Evolutionary conservation across 2,797 vertebrate genomes (phyloP), one percentile per base, ranked within the genome.

Genomic region (Aythya fuligula): DNA sequence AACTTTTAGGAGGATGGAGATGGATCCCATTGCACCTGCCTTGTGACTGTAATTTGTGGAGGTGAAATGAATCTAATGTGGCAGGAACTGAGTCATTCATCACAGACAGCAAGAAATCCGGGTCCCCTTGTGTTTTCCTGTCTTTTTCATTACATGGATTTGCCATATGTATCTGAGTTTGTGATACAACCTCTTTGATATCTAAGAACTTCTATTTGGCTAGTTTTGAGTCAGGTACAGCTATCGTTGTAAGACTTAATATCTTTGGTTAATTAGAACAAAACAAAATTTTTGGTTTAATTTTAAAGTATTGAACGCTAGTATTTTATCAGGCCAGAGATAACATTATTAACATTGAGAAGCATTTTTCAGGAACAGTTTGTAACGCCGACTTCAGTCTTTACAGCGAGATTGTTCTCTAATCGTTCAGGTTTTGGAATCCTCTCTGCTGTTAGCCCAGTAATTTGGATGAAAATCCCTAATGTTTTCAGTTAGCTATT

Each of bases 21-120:
- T 13, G 72, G 54, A 78, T 90, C 73, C 58, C 70, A 28, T 56
- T 81, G 82, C 38, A 85, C 39, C 69, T 94, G 62, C 22, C 38
- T 32, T 17, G 10, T 70, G 66, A 65, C 77, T 13, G 51, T 92
- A 78, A 80, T 87, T 91, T 77, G 69, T 80, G 87, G 82, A 83
- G 72, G 88, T 95, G 70, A 93, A 93, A 87, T 86, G 66, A 39
- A 81, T 91, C 66, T 93, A 73, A 73, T 21, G 4, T 62, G 76
- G 66, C 87, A 94, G 82, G 45, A 91, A 58, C 70, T 6, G 56
- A 85, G 57, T 92, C 65, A 66, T 72, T 89, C 34, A 72, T 93
- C 62, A 65, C 51, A 93, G 69, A 70, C 1, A 80, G 54, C 79
- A 92, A 75, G 58, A 83, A 87, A 72, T 78, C 13, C 16, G 71